These are phyloP conservation scores for Macrophya annulata DNA, from an alignment of 2,888 invertebrate genomes.

Conservation along the genomic window DNA sequence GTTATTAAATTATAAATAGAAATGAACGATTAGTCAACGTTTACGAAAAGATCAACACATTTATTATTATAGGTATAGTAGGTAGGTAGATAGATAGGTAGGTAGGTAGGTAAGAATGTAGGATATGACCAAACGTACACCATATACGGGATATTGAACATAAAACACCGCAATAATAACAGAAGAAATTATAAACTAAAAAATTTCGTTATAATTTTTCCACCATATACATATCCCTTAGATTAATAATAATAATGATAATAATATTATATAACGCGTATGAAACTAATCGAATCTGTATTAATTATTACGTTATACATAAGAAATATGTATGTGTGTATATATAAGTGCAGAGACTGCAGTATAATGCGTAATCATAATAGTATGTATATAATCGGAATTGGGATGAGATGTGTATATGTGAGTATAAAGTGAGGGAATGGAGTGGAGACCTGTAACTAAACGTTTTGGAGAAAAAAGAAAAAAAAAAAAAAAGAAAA, in stretches of 20 bases:
- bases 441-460: no score
- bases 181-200: background rate
- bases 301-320: background rate
- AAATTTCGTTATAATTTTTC: no score
- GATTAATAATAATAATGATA: no score
- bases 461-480: no score
- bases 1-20: conserved; percentile 45
- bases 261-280: background rate
- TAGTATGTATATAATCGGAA: conserved; percentile 1
- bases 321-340: background rate
- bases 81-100: no score
- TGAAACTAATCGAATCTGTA: background rate
- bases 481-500: no score
- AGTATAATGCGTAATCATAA: background rate
- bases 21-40: conserved; percentile 41
- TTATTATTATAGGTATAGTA: background rate
- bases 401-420: background rate
- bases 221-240: no score
- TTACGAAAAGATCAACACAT: background rate
- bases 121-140: no score
- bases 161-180: background rate
- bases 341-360: background rate
- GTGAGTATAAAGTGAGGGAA: background rate
- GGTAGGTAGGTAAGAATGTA: no score
- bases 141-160: no score